Conservation (phyloP, 2,797 vertebrate species). For the Tiaroga cobitis region DNA sequence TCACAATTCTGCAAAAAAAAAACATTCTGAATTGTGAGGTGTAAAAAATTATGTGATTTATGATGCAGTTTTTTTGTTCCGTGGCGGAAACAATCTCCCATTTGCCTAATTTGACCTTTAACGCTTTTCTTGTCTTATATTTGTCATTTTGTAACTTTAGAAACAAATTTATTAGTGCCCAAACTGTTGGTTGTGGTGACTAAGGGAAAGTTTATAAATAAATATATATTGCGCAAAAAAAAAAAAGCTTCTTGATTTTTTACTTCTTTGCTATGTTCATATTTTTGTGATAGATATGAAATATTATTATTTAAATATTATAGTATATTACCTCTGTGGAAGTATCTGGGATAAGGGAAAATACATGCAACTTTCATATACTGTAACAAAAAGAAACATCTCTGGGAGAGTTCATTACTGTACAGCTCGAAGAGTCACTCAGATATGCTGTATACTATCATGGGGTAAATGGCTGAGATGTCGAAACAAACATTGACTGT, state of each 20-base stretch:
- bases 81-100: neutral
- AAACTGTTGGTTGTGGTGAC: neutral
- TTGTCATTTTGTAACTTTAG: neutral
- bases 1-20: no score
- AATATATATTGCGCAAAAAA: neutral
- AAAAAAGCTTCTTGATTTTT: no score
- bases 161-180: neutral
- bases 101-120: neutral
- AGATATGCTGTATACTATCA: neutral
- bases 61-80: no score
- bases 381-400: neutral
- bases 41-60: no score
- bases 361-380: neutral
- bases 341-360: neutral
- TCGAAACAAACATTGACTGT: conserved; percentile 33
- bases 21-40: no score
- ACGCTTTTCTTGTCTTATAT: neutral
- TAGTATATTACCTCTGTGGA: neutral
- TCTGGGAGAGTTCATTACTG: neutral
- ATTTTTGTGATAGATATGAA: neutral
- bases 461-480: neutral
- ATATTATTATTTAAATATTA: neutral
- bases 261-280: neutral
- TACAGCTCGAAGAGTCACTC: neutral
- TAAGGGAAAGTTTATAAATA: neutral